phyloP scores from a whole-genome alignment of 2,888 invertebrate species.

The Suillia variegata region DNA sequence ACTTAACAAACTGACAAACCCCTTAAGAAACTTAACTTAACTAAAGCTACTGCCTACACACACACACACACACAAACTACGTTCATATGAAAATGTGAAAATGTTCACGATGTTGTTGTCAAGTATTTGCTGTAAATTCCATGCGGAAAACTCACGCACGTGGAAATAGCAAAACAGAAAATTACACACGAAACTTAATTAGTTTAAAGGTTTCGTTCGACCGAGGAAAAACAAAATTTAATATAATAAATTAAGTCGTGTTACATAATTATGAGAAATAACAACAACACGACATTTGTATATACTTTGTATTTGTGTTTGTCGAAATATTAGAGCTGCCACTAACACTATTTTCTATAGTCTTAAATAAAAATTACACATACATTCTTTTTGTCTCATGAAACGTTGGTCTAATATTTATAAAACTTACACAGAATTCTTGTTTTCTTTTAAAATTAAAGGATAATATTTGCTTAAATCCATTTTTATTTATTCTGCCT shows the following conservation, averaged over 20 bases:
- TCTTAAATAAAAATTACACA: no score
- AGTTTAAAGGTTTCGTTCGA: slow-evolving; percentile 8
- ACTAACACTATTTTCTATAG: no score
- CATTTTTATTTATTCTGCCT: no score
- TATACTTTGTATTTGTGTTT: no score
- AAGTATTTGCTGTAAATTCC: not conserved
- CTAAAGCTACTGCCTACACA: no score
- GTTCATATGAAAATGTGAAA: slow-evolving; percentile 6
- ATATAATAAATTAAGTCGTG: slow-evolving; percentile 15
- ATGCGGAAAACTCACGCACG: not conserved
- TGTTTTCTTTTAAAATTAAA: no score
- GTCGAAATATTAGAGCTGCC: no score
- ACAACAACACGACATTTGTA: not conserved
- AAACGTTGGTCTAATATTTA: no score
- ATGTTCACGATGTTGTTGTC: not conserved
- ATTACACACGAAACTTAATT: not conserved
- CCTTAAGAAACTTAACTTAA: no score
- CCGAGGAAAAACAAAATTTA: not conserved
- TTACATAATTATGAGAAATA: slow-evolving; percentile 11
- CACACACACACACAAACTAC: not conserved
- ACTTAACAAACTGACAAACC: no score
- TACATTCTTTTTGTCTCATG: not conserved
- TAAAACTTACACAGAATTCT: no score
- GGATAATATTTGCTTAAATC: no score
- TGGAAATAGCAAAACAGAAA: slow-evolving; percentile 4